phyloP scores from a whole-genome alignment of 2,888 invertebrate genomes.

The Gibbula magus region DNA sequence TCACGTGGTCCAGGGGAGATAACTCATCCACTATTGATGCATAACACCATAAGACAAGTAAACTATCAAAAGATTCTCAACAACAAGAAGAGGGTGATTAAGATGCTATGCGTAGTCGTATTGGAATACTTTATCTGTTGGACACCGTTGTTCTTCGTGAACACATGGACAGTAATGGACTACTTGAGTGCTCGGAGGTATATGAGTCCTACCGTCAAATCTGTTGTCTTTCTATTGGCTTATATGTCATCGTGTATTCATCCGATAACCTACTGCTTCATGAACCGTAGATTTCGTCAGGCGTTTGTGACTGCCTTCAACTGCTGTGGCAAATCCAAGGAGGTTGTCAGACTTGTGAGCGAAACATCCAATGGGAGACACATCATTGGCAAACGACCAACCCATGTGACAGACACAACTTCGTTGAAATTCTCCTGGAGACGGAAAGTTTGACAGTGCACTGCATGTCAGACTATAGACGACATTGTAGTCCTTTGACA shows the following conservation, averaged over 20 bases:
- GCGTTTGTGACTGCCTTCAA: constrained; percentile 85
- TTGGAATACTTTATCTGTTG: constrained; percentile 93
- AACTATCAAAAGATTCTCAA: constrained; percentile 39
- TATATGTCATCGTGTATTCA: constrained; percentile 90
- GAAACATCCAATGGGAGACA: constrained; percentile 30
- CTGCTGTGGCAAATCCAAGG: constrained; percentile 76
- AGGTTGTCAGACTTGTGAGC: constrained; percentile 25
- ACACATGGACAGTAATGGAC: constrained; percentile 85
- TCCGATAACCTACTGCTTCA: constrained; percentile 93
- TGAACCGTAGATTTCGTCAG: constrained; percentile 89
- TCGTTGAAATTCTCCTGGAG: background rate
- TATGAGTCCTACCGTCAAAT: constrained; percentile 76
- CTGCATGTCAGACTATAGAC: too few relatives aligned
- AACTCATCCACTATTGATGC: background rate
- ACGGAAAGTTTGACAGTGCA: background rate
- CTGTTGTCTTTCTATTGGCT: constrained; percentile 85
- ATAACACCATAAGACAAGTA: constrained; percentile 36
- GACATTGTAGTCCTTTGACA: too few relatives aligned
- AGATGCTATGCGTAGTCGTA: constrained; percentile 92
- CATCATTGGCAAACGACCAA: background rate
- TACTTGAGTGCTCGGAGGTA: constrained; percentile 80
- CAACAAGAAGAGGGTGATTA: constrained; percentile 70
- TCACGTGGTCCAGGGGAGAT: background rate
- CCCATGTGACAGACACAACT: background rate
- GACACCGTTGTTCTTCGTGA: constrained; percentile 89